Percentiles rank a stretch among this genome's conserved stretches.
Conservation (phyloP, 2,888 invertebrate genomes). For the Drosophila kanekoi region DNA sequence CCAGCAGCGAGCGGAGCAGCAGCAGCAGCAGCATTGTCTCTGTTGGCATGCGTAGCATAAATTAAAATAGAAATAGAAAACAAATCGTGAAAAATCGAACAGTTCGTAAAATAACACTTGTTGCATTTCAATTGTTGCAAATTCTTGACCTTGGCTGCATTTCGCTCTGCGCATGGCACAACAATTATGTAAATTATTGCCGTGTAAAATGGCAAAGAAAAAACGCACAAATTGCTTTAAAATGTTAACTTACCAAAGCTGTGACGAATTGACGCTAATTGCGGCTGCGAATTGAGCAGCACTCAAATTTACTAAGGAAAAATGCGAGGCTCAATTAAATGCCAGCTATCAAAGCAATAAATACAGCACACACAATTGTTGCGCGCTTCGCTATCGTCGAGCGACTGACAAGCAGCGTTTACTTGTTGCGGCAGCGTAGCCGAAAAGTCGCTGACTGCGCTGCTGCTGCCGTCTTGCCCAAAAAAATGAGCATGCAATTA, state of each 20-base stretch:
- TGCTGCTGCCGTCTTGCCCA: background rate
- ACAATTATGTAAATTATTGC: conserved; percentile 64
- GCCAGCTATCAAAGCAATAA: background rate
- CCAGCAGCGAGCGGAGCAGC: conserved; percentile 23
- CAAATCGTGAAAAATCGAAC: conserved; percentile 8
- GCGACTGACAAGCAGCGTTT: conserved; percentile 54
- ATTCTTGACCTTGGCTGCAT: conserved; percentile 57
- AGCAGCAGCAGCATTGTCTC: conserved; percentile 37
- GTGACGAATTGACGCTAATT: conserved; percentile 18
- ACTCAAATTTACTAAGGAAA: background rate
- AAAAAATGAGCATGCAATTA: conserved; percentile 2
- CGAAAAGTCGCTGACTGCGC: conserved; percentile 13
- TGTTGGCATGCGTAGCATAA: conserved; percentile 19
- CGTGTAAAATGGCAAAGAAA: conserved; percentile 15
- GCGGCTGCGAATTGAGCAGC: background rate
- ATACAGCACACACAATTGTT: conserved; percentile 7
- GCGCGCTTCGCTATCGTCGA: conserved; percentile 44
- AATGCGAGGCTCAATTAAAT: conserved; percentile 35
- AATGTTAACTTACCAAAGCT: conserved; percentile 21
- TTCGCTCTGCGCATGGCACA: conserved; percentile 63
- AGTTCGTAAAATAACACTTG: conserved; percentile 54
- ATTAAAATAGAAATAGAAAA: conserved; percentile 34
- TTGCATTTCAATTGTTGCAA: conserved; percentile 47
- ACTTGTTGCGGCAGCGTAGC: background rate
- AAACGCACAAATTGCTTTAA: conserved; percentile 5